phyloP scores from a whole-genome alignment of 2,113 vertebrate genomes.

The Gasterosteus aculeatus region DNA sequence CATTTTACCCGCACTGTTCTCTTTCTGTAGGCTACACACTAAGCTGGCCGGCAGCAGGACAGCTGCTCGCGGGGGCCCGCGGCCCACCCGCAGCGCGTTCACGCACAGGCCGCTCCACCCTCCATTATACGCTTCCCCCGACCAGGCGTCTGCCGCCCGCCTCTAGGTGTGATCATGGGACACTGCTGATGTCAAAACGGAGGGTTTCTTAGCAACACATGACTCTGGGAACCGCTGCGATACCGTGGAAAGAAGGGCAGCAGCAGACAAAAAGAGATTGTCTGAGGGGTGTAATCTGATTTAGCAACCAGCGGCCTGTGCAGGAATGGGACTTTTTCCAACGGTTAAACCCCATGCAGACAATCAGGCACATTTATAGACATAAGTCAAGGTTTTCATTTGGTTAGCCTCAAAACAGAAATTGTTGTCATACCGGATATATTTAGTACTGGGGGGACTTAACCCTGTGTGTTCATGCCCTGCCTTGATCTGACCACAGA shows the following conservation, averaged over 20 bases:
- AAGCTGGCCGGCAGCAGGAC: constrained; percentile 1
- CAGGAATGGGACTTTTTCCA: constrained; percentile 66
- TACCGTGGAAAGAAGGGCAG: constrained; percentile 70
- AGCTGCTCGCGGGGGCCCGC: not conserved
- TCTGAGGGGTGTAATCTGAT: constrained; percentile 77
- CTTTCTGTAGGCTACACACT: constrained; percentile 1
- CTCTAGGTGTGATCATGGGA: constrained; percentile 69
- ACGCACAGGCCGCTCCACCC: constrained; percentile 8
- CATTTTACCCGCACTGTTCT: not conserved
- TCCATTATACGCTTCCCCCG: not conserved
- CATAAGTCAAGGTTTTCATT: constrained; percentile 71
- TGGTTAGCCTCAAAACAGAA: constrained; percentile 58
- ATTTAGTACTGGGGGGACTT: constrained; percentile 40
- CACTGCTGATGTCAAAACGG: constrained; percentile 58
- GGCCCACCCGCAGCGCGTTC: not conserved
- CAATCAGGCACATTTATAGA: constrained; percentile 76
- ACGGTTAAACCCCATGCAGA: constrained; percentile 64
- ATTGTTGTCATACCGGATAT: constrained; percentile 70
- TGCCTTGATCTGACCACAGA: constrained; percentile 30
- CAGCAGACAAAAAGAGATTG: constrained; percentile 74
- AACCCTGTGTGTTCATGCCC: constrained; percentile 30
- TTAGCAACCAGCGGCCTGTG: constrained; percentile 64
- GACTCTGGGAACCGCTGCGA: constrained; percentile 74
- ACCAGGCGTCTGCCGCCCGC: not conserved
- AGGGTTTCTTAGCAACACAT: constrained; percentile 66